These are phyloP conservation scores for Clarias magur DNA, from an alignment of 2,113 vertebrate species.

Conservation along the genomic window DNA sequence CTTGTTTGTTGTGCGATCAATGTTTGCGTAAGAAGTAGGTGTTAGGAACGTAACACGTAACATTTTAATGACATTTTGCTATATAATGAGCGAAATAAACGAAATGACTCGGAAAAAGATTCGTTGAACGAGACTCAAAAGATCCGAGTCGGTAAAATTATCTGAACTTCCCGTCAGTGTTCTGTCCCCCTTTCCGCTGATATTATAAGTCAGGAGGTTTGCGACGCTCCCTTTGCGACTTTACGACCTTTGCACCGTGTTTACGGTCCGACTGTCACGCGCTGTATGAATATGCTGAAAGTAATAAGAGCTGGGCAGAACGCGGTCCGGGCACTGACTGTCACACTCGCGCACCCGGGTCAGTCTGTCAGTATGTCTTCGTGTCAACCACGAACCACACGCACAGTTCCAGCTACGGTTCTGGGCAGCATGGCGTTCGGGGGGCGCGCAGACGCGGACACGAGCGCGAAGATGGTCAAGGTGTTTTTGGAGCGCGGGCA, in stretches of 20 bases:
- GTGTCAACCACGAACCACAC: conserved; percentile 14
- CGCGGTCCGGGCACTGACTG: background rate
- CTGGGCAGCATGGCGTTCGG: conserved; percentile 90
- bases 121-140: too few species aligned
- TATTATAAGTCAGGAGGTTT: conserved; percentile 40
- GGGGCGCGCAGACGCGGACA: conserved; percentile 72
- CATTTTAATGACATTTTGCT: too few species aligned
- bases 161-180: too few species aligned
- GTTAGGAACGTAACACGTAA: too few species aligned
- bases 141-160: too few species aligned
- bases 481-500: conserved; percentile 77
- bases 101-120: too few species aligned
- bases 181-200: background rate
- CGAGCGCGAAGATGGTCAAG: conserved; percentile 74
- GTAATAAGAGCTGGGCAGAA: background rate
- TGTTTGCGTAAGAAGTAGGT: too few species aligned
- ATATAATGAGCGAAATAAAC: too few species aligned
- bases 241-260: conserved; percentile 52
- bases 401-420: conserved; percentile 69
- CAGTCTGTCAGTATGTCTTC: conserved; percentile 65
- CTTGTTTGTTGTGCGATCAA: too few species aligned
- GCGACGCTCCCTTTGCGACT: conserved; percentile 59
- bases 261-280: conserved; percentile 10
- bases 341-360: background rate
- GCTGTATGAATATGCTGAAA: conserved; percentile 58